Percentiles rank a stretch among this genome's conserved stretches.
These are phyloP conservation scores for Rhagoletis pomonella DNA, from an alignment of 1,140 invertebrate species.

Conservation along the genomic window DNA sequence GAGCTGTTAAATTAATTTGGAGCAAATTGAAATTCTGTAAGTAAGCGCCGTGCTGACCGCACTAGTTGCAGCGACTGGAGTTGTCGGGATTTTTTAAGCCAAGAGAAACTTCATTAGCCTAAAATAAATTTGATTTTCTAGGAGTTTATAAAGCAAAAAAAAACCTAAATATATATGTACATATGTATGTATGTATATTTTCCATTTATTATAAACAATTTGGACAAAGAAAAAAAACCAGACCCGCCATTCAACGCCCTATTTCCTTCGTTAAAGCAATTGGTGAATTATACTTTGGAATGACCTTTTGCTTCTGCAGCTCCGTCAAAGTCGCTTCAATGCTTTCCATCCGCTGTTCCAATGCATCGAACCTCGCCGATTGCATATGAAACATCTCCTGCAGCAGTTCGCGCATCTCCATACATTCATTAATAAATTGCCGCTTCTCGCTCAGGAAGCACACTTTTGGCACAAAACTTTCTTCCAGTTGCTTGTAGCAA, in stretches of 20 bases:
- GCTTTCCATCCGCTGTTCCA: constrained; percentile 40
- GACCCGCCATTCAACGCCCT: background rate
- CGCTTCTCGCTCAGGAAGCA: constrained; percentile 56
- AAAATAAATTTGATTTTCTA: background rate
- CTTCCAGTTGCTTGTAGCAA: background rate
- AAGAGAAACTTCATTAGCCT: constrained; percentile 1
- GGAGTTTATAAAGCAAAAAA: background rate
- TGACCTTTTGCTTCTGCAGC: background rate
- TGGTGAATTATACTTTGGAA: background rate
- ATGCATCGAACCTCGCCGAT: background rate
- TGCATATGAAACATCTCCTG: constrained; percentile 55
- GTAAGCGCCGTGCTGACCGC: background rate
- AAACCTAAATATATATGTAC: background rate
- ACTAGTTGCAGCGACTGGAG: background rate
- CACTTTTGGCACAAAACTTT: constrained; percentile 57
- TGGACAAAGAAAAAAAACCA: background rate
- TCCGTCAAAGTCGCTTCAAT: background rate
- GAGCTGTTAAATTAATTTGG: constrained; percentile 35
- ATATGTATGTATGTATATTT: background rate
- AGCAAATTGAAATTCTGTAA: constrained; percentile 14
- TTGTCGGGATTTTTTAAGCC: background rate
- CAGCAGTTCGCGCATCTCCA: constrained; percentile 46
- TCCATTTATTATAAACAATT: constrained; percentile 6
- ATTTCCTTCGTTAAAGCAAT: background rate
- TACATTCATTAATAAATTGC: constrained; percentile 52